Percentiles rank a stretch among this genome's conserved stretches.
Evolutionary conservation across 2,113 vertebrate species (phyloP).

Genomic region (Zosterops borbonicus): DNA sequence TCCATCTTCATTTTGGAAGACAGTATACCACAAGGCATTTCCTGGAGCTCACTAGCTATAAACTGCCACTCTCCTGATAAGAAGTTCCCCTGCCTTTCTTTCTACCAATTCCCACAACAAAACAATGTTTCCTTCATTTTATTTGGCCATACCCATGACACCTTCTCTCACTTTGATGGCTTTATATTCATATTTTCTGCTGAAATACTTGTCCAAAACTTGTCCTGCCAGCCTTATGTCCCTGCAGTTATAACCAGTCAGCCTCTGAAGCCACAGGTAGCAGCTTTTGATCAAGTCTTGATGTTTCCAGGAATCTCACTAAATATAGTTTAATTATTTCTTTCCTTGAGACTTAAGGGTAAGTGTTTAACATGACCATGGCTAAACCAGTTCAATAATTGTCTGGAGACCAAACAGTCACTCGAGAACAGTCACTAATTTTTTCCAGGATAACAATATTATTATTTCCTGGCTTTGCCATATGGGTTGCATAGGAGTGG

Average conservation of each 20-base stretch:
- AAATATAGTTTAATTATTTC: not conserved
- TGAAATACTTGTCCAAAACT: not conserved
- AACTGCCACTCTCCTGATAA: not conserved
- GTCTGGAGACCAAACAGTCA: constrained; percentile 17
- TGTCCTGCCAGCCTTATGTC: not conserved
- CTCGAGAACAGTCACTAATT: not conserved
- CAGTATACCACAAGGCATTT: not conserved
- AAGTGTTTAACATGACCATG: not conserved
- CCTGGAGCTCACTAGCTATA: not conserved
- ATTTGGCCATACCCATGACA: not conserved
- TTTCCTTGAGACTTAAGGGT: not conserved
- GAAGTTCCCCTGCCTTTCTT: not conserved
- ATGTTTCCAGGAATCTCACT: not conserved
- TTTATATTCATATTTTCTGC: not conserved
- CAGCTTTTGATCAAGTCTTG: not conserved
- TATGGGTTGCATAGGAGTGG: constrained; percentile 22
- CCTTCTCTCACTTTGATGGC: not conserved
- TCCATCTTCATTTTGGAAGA: not conserved
- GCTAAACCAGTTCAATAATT: constrained; percentile 42
- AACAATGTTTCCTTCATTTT: not conserved
- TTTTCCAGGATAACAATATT: constrained; percentile 46
- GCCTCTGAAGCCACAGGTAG: not conserved
- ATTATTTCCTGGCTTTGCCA: constrained; percentile 49
- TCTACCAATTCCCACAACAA: not conserved
- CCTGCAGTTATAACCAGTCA: not conserved